Evolutionary conservation across 2,797 vertebrate genomes (phyloP).

Genomic region (Tokudaia tokunoshimensis): DNA sequence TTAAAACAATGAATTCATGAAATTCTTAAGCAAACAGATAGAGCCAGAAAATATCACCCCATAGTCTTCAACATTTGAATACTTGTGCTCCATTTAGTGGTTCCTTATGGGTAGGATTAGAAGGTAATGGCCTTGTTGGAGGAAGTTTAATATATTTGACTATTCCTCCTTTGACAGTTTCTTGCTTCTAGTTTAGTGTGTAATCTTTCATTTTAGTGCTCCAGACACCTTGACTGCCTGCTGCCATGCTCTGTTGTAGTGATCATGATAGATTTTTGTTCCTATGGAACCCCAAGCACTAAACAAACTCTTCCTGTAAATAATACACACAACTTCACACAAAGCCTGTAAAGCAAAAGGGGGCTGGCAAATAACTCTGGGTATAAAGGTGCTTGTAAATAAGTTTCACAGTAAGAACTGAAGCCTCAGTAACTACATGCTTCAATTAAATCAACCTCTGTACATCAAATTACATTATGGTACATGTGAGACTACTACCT

Average conservation of each 20-base stretch:
- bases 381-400: background rate
- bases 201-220: background rate
- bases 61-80: background rate
- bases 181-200: background rate
- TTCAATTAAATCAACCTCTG: background rate
- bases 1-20: no score
- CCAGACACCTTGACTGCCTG: background rate
- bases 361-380: background rate
- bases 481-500: background rate
- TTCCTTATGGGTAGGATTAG: background rate
- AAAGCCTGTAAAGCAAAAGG: background rate
- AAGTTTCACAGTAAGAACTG: background rate
- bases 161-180: background rate
- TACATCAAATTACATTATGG: background rate
- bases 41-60: no score
- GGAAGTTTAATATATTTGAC: background rate
- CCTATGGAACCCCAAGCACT: background rate
- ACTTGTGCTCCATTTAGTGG: background rate
- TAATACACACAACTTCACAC: background rate
- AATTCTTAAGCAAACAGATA: no score
- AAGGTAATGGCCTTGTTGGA: background rate
- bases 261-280: background rate
- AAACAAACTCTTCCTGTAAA: background rate
- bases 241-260: background rate
- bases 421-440: background rate